phyloP scores from a whole-genome alignment of 2,797 vertebrate species.

The Triplophysa yarkandensis region DNA sequence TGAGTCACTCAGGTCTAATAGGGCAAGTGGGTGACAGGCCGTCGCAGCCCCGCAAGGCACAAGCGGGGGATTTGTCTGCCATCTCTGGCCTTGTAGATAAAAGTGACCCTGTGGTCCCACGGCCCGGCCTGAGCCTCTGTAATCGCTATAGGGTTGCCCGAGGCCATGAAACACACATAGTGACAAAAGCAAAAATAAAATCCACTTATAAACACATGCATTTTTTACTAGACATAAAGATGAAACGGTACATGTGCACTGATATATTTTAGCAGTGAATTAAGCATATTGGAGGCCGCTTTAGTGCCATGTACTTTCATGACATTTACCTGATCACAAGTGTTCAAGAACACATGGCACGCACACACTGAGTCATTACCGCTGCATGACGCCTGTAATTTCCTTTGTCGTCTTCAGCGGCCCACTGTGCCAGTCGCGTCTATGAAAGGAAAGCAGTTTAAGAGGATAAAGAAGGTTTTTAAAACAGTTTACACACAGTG shows the following conservation, averaged over 20 bases:
- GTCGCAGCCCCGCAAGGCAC: conserved; percentile 37
- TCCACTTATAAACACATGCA: not conserved
- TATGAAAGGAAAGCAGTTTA: conserved; percentile 2
- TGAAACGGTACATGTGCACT: not conserved
- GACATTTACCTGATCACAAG: not conserved
- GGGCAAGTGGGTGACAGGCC: conserved; percentile 59
- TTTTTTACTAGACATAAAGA: not conserved
- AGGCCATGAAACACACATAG: conserved; percentile 14
- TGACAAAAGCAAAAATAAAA: conserved; percentile 1
- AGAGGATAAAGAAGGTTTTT: conserved; percentile 42
- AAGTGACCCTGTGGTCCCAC: conserved; percentile 58
- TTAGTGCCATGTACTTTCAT: not conserved
- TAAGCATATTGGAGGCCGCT: not conserved
- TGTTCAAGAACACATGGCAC: not conserved
- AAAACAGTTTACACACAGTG: conserved; percentile 9
- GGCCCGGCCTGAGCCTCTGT: conserved; percentile 57
- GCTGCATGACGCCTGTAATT: conserved; percentile 14
- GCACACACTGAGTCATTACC: conserved; percentile 1
- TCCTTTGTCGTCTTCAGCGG: conserved; percentile 1
- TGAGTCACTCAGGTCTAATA: conserved; percentile 60
- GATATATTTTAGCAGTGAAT: too few species aligned
- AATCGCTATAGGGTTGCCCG: conserved; percentile 60
- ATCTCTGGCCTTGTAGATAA: conserved; percentile 62
- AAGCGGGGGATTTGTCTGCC: conserved; percentile 49
- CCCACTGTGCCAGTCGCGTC: not conserved